These are phyloP conservation scores for Orthosia incerta DNA, from an alignment of 2,888 invertebrate species.

Conservation along the genomic window DNA sequence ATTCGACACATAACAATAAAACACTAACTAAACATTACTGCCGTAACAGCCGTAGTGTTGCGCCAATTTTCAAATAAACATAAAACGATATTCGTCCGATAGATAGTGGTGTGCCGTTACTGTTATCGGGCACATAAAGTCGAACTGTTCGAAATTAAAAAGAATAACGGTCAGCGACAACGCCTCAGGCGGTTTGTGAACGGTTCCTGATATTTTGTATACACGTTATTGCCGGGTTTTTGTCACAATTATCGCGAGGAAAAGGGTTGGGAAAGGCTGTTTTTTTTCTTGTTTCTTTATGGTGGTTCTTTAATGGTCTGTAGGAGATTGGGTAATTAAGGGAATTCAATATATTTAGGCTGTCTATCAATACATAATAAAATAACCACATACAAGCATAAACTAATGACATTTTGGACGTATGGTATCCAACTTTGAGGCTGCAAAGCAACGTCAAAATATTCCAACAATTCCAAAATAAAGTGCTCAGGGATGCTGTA, in stretches of 20 bases:
- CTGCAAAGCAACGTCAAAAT: too few relatives aligned
- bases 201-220: conserved; percentile 59
- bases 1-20: conserved; percentile 12
- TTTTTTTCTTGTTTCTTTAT: not conserved
- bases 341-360: not conserved
- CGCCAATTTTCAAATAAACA: conserved; percentile 80
- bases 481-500: too few relatives aligned
- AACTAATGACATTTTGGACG: too few relatives aligned
- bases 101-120: conserved; percentile 70
- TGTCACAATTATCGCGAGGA: conserved; percentile 44
- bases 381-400: too few relatives aligned
- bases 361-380: too few relatives aligned
- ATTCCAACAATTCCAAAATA: too few relatives aligned
- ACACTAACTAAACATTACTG: conserved; percentile 49
- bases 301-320: not conserved
- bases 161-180: conserved; percentile 76
- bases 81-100: conserved; percentile 75
- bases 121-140: conserved; percentile 75
- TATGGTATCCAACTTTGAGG: too few relatives aligned
- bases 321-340: not conserved
- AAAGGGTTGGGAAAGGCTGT: conserved; percentile 2
- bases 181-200: conserved; percentile 63
- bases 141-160: conserved; percentile 81
- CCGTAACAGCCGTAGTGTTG: conserved; percentile 46
- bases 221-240: conserved; percentile 32